Evolutionary conservation across 1,140 invertebrate genomes (phyloP).

Genomic region (Teleogryllus occipitalis): DNA sequence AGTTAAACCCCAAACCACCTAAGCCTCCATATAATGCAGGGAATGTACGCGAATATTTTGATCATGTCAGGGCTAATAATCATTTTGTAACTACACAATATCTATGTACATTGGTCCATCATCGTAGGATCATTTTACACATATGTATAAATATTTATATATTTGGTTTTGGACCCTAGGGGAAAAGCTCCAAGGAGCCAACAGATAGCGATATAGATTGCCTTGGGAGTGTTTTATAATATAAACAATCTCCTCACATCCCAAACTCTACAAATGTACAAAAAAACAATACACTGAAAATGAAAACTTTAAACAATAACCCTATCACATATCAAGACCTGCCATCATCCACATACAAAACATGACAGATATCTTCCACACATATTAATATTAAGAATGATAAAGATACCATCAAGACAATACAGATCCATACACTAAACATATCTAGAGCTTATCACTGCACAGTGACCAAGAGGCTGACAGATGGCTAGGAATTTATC

Average conservation of each 20-base stretch:
- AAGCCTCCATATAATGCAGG: not conserved
- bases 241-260: not conserved
- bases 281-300: not conserved
- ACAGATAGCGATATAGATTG: not conserved
- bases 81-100: not conserved
- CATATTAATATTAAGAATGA: not conserved
- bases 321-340: not conserved
- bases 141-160: not conserved
- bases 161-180: not conserved
- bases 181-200: not conserved
- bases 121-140: not conserved
- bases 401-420: constrained; percentile 1
- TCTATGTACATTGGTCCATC: not conserved
- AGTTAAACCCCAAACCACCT: too few species aligned
- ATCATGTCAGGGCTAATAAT: not conserved
- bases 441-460: not conserved
- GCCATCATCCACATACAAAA: not conserved
- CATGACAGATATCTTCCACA: not conserved
- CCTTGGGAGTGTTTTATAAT: not conserved
- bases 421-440: constrained; percentile 4
- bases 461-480: not conserved
- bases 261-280: not conserved
- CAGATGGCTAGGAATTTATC: not conserved
- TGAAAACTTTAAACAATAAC: not conserved
- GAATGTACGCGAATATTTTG: not conserved